phyloP scores from a whole-genome alignment of 2,113 vertebrate species.

The Mormyrus lacerda region DNA sequence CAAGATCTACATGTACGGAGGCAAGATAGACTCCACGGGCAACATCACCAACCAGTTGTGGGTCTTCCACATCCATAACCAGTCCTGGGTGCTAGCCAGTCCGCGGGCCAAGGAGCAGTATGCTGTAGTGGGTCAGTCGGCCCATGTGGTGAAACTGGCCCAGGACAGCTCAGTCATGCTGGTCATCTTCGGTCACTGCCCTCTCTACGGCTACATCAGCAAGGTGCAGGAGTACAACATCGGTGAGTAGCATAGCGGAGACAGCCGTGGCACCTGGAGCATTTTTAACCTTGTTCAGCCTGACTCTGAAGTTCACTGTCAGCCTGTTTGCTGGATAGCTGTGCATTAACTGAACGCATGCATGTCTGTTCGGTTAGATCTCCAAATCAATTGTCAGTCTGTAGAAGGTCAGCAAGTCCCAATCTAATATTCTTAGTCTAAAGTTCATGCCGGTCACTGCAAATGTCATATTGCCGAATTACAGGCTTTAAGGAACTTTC shows the following conservation, averaged over 20 bases:
- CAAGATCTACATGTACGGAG: slow-evolving; percentile 93
- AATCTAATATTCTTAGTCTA: not conserved
- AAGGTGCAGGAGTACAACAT: slow-evolving; percentile 85
- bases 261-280: not conserved
- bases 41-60: slow-evolving; percentile 90
- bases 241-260: slow-evolving; percentile 57
- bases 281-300: not conserved
- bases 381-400: not conserved
- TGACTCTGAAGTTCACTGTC: not conserved
- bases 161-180: slow-evolving; percentile 71
- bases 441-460: not conserved
- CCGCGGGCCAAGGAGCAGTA: slow-evolving; percentile 81
- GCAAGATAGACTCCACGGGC: slow-evolving; percentile 85
- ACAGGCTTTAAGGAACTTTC: not conserved
- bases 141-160: slow-evolving; percentile 69
- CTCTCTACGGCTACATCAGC: slow-evolving; percentile 93
- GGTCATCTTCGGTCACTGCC: slow-evolving; percentile 90
- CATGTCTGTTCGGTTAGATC: not conserved
- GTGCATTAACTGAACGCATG: not conserved
- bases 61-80: slow-evolving; percentile 78
- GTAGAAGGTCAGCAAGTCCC: not conserved
- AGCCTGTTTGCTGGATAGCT: not conserved
- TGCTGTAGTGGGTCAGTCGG: slow-evolving; percentile 89
- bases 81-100: slow-evolving; percentile 68
- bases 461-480: not conserved